Conservation (phyloP, 2,797 vertebrate genomes). For the Microctenopoma steveboyesi region DNA sequence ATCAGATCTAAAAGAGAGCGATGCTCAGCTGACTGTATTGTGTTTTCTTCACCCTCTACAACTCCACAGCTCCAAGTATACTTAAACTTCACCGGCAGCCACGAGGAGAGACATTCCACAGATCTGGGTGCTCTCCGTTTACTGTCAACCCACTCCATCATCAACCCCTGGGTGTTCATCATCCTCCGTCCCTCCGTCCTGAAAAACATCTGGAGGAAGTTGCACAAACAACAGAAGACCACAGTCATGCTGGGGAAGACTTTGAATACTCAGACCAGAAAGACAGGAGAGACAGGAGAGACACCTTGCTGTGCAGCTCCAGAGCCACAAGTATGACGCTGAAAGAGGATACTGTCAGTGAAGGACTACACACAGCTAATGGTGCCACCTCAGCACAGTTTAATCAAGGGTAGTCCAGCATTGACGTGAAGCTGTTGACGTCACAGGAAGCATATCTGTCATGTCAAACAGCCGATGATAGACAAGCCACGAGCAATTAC, state of each 20-base stretch:
- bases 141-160: slow-evolving; percentile 86
- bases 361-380: background rate
- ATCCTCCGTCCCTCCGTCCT: slow-evolving; percentile 85
- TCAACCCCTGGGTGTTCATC: slow-evolving; percentile 90
- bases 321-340: background rate
- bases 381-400: background rate
- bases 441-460: background rate
- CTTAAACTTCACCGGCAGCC: slow-evolving; percentile 54
- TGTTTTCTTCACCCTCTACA: background rate
- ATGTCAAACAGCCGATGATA: background rate
- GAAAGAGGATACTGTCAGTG: background rate
- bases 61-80: slow-evolving; percentile 83
- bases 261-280: background rate
- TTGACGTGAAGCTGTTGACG: background rate
- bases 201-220: slow-evolving; percentile 76
- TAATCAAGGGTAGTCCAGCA: background rate
- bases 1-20: background rate
- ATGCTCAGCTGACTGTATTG: background rate
- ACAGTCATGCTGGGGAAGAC: background rate
- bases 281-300: background rate
- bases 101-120: background rate
- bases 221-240: slow-evolving; percentile 36
- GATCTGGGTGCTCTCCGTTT: slow-evolving; percentile 82
- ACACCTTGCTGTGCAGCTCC: background rate
- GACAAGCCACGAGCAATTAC: too few species aligned